Percentiles rank a stretch among this genome's conserved stretches.
Conservation (phyloP, 2,888 invertebrate species). For the Meghimatium bilineatum region DNA sequence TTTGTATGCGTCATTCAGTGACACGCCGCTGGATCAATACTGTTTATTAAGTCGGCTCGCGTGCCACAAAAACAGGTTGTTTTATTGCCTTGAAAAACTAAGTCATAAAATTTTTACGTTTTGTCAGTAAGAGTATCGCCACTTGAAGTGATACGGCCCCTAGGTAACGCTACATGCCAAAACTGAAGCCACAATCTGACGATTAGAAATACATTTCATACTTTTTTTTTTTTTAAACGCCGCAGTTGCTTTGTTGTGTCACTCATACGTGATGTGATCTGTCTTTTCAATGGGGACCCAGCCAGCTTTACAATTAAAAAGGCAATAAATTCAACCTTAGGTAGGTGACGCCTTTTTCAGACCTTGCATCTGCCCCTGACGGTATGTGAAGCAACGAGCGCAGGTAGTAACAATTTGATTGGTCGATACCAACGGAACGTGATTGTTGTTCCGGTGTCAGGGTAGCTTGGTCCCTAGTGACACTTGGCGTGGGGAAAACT, state of each 20-base stretch:
- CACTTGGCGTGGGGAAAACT: constrained; percentile 48
- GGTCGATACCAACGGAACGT: constrained; percentile 43
- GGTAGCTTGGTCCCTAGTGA: constrained; percentile 46
- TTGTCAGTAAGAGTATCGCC: neutral
- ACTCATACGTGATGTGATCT: neutral
- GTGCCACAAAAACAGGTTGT: no score
- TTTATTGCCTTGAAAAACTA: no score
- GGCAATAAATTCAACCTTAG: constrained; percentile 37
- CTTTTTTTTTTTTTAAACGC: neutral
- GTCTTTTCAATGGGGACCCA: neutral
- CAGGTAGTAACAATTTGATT: constrained; percentile 45
- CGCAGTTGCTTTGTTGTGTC: neutral
- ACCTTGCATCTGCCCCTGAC: constrained; percentile 40
- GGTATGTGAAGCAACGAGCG: constrained; percentile 40
- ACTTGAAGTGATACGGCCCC: neutral
- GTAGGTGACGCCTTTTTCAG: neutral
- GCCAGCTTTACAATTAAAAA: constrained; percentile 35
- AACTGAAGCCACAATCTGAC: neutral
- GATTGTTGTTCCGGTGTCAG: constrained; percentile 50
- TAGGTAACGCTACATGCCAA: constrained; percentile 4
- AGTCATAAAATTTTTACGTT: neutral
- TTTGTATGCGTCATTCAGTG: neutral
- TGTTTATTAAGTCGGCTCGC: neutral
- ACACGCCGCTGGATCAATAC: neutral
- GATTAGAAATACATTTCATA: neutral